phyloP scores from a whole-genome alignment of 2,113 vertebrate species.

The Globicephala melas region DNA sequence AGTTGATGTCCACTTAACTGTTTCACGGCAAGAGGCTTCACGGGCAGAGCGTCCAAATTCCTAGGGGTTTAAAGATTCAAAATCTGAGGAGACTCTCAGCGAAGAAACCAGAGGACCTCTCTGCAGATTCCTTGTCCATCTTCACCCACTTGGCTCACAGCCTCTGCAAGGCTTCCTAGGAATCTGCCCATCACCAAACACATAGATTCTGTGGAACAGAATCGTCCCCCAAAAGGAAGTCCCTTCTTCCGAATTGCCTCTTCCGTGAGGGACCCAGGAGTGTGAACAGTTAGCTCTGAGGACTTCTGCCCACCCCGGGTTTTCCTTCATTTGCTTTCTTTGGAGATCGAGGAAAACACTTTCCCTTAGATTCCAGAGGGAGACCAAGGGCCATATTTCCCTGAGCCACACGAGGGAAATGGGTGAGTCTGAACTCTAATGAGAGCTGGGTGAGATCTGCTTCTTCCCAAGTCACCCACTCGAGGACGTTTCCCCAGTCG shows the following conservation, averaged over 20 bases:
- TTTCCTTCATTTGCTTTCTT: neutral
- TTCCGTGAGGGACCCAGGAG: accelerated
- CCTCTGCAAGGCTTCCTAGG: neutral
- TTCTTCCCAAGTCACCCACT: neutral
- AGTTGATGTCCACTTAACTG: neutral
- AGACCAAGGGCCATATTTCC: neutral
- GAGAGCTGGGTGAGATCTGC: neutral
- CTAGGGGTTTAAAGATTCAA: neutral
- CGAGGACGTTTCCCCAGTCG: neutral
- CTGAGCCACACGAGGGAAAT: neutral
- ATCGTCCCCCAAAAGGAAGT: neutral
- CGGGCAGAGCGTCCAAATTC: neutral
- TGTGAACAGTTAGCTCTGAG: accelerated
- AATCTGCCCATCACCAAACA: neutral
- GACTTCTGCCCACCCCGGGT: neutral
- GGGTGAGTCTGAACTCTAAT: neutral
- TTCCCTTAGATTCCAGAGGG: neutral
- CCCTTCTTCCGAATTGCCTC: neutral
- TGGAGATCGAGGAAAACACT: neutral
- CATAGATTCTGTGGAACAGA: neutral
- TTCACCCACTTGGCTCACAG: neutral
- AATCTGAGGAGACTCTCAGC: neutral
- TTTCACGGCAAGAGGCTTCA: neutral
- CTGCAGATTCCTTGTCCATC: too few species aligned
- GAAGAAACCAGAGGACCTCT: neutral